Evolutionary conservation across 2,113 vertebrate species (phyloP).

Genomic region (Carettochelys insculpta): DNA sequence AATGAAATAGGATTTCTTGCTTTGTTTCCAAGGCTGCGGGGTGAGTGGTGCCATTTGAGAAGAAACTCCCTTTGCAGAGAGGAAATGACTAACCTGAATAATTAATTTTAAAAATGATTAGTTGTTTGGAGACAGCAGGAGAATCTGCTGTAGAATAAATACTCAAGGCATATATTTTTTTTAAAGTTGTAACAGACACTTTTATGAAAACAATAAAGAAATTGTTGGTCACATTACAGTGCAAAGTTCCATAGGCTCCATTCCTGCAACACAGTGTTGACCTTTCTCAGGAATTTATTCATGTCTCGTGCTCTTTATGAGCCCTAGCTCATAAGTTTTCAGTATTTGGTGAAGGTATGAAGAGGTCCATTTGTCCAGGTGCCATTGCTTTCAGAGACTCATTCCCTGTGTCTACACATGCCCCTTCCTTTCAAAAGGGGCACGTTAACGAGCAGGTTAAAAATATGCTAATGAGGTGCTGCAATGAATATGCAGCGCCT

Average conservation of each 20-base stretch:
- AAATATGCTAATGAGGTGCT: too few species aligned
- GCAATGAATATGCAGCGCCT: too few species aligned
- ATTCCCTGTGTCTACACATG: too few species aligned
- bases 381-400: too few species aligned
- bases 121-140: neutral
- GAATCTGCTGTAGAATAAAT: constrained; percentile 33
- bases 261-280: constrained; percentile 19
- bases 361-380: too few species aligned
- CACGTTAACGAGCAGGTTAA: too few species aligned
- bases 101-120: constrained; percentile 53
- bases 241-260: neutral
- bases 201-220: constrained; percentile 55
- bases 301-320: constrained; percentile 37
- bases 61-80: constrained; percentile 36
- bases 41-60: accelerated
- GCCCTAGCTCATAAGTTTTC: neutral
- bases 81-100: constrained; percentile 25
- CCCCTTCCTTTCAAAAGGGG: too few species aligned
- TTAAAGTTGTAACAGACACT: constrained; percentile 59
- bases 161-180: constrained; percentile 20
- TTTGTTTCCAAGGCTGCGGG: constrained; percentile 8
- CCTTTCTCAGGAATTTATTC: constrained; percentile 4
- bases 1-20: constrained; percentile 16
- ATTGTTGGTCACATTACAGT: constrained; percentile 47
- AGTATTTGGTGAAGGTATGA: neutral